Base-by-base conservation (phyloP, 1,140 invertebrate genomes). In the Notospermus geniculatus region DNA sequence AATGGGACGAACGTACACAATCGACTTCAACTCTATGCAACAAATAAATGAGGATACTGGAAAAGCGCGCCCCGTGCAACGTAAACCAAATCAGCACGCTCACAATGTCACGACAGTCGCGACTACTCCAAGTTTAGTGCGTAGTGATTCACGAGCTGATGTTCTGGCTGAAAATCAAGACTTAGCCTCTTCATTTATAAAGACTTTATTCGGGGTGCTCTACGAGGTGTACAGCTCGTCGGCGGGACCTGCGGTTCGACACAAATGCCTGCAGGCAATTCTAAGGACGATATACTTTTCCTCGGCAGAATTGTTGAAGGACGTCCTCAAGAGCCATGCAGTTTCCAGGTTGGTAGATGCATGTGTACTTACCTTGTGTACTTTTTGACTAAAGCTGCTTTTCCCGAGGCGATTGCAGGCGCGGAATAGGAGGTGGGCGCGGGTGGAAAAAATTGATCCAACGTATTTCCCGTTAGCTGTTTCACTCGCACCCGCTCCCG, bases 31-130 rank as follows among this genome's bases (percentile, higher is more conserved):
- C 81, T 89, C 92, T 68, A 95, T 97, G 92, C 94, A 97, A 81
- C 95, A 98, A 86, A 95, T 97, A 65, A 97, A 97, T 80, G 95
- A 98, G 83, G 94, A 97, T 79, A 93, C 93, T 5, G 95, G 95
- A 59, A 96, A 93, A 52, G 89, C 93, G 13, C 83, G 94, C 52
- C 88, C 91, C 58, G 91, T 98, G 70, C 93, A 95, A 78, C 87
- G 95, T 36, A 81, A 81, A 66, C 65, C 81, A 0, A 82, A 80
- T 65, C 67, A 19, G 9, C 5, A 23, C 46, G 46, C 46, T 27
- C 25, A 19, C 25, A 50, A 50, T n/a, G n/a, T n/a, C 25, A 5
- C 46, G 25, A 27, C 25, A 27, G 25, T 9, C 25, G n/a, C 46
- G 25, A 5, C 46, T 5, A 9, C 25, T 5, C 46, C 46, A 30